Evolutionary conservation across 2,113 vertebrate genomes (phyloP).

Genomic region (Megaceryle maxima): DNA sequence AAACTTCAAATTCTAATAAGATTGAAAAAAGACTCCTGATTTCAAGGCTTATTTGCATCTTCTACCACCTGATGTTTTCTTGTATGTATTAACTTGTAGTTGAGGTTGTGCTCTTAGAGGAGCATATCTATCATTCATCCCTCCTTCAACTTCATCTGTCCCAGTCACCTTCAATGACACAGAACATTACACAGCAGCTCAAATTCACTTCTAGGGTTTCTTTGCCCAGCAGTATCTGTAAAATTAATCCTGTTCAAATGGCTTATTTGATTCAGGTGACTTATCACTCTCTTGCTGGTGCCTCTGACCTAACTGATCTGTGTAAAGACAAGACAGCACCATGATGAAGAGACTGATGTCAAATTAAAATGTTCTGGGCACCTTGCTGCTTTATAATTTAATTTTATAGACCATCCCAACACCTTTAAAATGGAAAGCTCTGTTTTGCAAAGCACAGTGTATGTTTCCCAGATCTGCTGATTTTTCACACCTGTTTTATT

Average conservation of each 20-base stretch:
- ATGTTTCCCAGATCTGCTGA: background rate
- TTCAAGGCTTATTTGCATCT: background rate
- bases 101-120: background rate
- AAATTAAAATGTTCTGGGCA: background rate
- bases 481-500: background rate
- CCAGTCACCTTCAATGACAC: fast-evolving
- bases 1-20: background rate
- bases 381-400: background rate
- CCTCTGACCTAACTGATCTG: background rate
- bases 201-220: background rate
- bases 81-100: background rate
- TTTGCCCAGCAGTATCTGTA: background rate
- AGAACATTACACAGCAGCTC: background rate
- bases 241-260: background rate
- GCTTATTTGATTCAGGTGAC: background rate
- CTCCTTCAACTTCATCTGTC: background rate
- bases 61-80: background rate
- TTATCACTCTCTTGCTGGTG: background rate
- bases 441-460: background rate
- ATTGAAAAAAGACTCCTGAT: background rate
- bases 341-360: background rate
- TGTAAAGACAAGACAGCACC: background rate
- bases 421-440: background rate
- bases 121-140: background rate
- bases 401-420: background rate